Percentiles rank a stretch among this genome's conserved stretches.
Evolutionary conservation across 2,113 vertebrate species (phyloP).

Genomic region (Ammospiza nelsoni): DNA sequence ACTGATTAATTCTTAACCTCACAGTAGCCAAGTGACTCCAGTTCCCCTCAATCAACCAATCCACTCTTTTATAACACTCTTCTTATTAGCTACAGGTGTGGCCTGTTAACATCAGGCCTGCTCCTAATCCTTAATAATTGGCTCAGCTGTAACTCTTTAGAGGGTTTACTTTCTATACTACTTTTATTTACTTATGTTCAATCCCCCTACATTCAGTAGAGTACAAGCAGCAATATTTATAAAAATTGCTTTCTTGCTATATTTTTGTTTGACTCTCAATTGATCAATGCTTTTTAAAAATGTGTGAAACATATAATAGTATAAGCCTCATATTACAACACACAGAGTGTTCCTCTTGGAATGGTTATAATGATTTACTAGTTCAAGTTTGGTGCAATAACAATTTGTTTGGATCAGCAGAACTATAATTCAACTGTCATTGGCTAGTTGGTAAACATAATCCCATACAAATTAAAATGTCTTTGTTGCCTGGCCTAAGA

Average conservation of each 20-base stretch:
- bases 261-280: not conserved
- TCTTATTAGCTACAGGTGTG: no score
- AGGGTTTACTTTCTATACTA: no score
- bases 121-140: no score
- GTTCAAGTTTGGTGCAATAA: not conserved
- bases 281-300: not conserved
- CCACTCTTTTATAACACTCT: no score
- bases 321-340: not conserved
- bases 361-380: not conserved
- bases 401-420: not conserved
- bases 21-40: no score
- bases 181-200: no score
- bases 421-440: not conserved
- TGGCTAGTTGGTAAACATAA: not conserved
- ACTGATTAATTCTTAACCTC: no score
- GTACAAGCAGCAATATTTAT: not conserved
- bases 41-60: no score
- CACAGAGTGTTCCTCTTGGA: not conserved
- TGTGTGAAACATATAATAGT: not conserved
- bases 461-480: not conserved
- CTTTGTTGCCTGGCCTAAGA: not conserved
- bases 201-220: not conserved
- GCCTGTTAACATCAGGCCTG: no score
- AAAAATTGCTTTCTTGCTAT: not conserved
- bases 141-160: no score